These are phyloP conservation scores for Ganaspis brasiliensis DNA, from an alignment of 2,888 invertebrate species.

Conservation along the genomic window DNA sequence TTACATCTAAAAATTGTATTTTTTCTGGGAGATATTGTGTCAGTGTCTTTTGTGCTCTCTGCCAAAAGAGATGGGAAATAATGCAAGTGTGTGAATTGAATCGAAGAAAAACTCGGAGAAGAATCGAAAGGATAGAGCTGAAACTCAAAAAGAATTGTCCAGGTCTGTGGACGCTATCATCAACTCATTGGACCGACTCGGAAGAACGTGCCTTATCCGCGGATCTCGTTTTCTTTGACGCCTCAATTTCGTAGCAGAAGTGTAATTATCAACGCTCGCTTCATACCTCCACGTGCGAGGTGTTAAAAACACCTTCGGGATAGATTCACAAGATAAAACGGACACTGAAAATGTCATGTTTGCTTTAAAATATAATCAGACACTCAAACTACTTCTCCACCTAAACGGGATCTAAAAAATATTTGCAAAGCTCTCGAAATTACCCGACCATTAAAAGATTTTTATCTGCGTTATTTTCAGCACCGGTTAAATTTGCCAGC, in stretches of 20 bases:
- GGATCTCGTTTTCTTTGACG: constrained; percentile 13
- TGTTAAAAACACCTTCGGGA: constrained; percentile 14
- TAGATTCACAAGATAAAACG: constrained; percentile 10
- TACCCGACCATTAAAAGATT: neutral
- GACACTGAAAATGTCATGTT: constrained; percentile 14
- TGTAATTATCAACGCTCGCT: constrained; percentile 24
- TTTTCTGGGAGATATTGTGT: no score
- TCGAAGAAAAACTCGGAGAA: neutral
- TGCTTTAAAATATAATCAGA: constrained; percentile 18
- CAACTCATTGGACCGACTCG: constrained; percentile 11
- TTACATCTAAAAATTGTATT: no score
- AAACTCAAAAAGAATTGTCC: neutral
- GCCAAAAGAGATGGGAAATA: neutral
- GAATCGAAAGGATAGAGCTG: neutral
- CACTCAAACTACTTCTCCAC: constrained; percentile 2
- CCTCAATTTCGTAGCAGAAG: constrained; percentile 26
- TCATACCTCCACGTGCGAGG: constrained; percentile 7
- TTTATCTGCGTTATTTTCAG: neutral
- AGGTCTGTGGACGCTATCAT: neutral
- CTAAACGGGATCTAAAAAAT: neutral
- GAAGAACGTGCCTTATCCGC: constrained; percentile 24
- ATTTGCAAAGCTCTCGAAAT: constrained; percentile 8
- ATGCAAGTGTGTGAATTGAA: neutral
- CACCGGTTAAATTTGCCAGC: neutral
- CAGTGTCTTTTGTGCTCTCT: neutral